Percentiles rank a stretch among this genome's conserved stretches.
phyloP scores from a whole-genome alignment of 1,140 invertebrate species.

The Asbolus verrucosus region DNA sequence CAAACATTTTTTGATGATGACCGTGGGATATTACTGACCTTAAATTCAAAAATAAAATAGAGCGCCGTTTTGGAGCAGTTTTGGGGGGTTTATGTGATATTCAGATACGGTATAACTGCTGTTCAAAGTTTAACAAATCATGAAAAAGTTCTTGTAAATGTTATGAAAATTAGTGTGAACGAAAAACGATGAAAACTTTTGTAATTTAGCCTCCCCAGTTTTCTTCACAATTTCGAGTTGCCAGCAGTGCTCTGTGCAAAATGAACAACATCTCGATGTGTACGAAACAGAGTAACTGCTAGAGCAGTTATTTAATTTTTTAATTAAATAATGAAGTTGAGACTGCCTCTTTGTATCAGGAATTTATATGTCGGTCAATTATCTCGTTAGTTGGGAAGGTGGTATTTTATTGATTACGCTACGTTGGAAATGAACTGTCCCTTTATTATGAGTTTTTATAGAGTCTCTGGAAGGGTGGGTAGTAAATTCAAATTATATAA shows the following conservation, averaged over 20 bases:
- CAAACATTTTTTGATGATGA: no score
- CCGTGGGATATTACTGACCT: no score
- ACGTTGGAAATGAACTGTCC: conserved; percentile 10
- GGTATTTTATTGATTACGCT: conserved; percentile 14
- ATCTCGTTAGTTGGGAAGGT: background rate
- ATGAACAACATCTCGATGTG: conserved; percentile 21
- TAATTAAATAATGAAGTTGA: no score
- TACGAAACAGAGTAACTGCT: conserved; percentile 3
- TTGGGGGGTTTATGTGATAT: no score
- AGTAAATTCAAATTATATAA: conserved; percentile 45
- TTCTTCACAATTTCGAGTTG: conserved; percentile 9
- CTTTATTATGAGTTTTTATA: conserved; percentile 28
- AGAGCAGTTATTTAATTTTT: no score
- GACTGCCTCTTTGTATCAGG: no score
- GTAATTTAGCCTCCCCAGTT: conserved; percentile 7
- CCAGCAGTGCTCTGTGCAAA: conserved; percentile 1
- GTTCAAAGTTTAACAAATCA: no score
- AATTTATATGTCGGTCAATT: conserved; percentile 2
- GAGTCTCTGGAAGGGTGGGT: conserved; percentile 3
- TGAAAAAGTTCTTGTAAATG: no score
- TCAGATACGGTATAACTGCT: no score
- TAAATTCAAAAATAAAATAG: no score
- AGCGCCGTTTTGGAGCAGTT: no score
- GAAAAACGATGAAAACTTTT: conserved; percentile 17
- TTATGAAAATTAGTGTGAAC: conserved; percentile 3